Conservation (phyloP, 2,797 vertebrate genomes). For the Platyrinchus mystaceus region DNA sequence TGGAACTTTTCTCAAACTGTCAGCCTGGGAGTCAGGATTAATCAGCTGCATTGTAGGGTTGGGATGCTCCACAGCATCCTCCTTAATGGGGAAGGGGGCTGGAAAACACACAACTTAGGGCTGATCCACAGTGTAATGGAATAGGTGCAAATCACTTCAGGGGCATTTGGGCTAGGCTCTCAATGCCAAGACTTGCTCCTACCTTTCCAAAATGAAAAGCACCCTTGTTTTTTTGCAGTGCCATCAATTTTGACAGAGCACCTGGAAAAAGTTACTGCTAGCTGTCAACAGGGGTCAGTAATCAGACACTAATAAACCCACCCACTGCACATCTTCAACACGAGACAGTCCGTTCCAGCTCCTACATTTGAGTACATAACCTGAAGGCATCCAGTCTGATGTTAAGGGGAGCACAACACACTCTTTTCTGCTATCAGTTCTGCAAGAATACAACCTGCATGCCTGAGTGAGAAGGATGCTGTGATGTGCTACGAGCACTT, state of each 20-base stretch:
- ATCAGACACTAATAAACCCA: not conserved
- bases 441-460: not conserved
- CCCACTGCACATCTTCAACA: fast-evolving
- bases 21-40: not conserved
- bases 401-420: not conserved
- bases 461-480: not conserved
- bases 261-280: not conserved
- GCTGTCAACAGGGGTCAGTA: not conserved
- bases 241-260: not conserved
- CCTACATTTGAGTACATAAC: not conserved
- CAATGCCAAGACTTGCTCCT: not conserved
- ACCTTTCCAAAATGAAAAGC: not conserved
- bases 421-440: not conserved
- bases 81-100: not conserved
- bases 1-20: not conserved
- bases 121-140: not conserved
- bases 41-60: not conserved
- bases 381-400: not conserved
- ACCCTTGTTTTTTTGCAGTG: not conserved
- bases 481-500: not conserved
- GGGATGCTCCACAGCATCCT: not conserved
- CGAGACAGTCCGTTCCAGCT: fast-evolving
- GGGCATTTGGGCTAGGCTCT: not conserved
- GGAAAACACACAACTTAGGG: not conserved
- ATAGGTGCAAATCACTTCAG: not conserved